Evolutionary conservation across 2,888 invertebrate genomes (phyloP).

Genomic region (Harpagoxenus sublaevis): DNA sequence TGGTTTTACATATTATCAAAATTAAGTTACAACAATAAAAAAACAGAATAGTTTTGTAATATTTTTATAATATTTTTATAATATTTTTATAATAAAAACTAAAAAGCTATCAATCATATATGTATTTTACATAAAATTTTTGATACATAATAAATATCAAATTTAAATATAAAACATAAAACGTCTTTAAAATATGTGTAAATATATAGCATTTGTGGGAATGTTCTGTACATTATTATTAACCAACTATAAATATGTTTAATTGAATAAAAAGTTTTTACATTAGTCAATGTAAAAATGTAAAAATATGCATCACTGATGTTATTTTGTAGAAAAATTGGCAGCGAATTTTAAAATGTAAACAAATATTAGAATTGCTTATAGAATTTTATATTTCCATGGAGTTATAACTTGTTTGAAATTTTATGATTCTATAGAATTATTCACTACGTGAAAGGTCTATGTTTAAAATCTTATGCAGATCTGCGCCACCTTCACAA

Average conservation of each 20-base stretch:
- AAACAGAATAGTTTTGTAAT: not conserved
- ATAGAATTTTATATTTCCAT: conserved; percentile 19
- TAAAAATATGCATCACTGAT: not conserved
- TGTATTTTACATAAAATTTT: not conserved
- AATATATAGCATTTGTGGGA: not conserved
- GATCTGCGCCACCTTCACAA: not conserved
- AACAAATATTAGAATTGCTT: not conserved
- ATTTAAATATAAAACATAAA: not conserved
- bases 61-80: not conserved
- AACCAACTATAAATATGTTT: not conserved
- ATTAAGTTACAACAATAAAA: not conserved
- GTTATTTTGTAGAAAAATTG: not conserved
- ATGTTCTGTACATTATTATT: not conserved
- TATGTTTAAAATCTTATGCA: conserved; percentile 23
- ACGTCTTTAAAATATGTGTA: not conserved
- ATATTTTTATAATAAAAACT: not conserved
- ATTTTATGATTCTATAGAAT: conserved; percentile 19
- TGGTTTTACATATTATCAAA: not conserved
- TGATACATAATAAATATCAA: not conserved
- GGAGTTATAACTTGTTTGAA: conserved; percentile 16
- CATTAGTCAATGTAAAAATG: not conserved
- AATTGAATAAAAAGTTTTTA: not conserved
- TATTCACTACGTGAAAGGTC: conserved; percentile 24
- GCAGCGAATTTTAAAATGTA: not conserved
- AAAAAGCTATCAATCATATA: not conserved